Evolutionary conservation across 1,140 invertebrate genomes (phyloP), one percentile per base, ranked within the genome.

Genomic region (Drosophila prosaltans): DNA sequence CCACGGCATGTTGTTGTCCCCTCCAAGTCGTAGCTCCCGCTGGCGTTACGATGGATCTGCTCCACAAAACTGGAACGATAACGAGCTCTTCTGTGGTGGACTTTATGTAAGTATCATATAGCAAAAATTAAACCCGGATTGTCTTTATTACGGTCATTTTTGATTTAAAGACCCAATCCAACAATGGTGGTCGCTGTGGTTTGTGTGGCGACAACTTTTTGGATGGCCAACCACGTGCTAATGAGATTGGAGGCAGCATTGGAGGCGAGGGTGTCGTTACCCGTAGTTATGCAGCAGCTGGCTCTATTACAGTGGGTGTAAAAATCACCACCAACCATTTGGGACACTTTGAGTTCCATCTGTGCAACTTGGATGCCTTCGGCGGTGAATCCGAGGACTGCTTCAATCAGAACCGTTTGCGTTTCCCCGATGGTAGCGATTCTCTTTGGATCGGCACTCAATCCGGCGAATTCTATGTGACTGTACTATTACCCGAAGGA

Each of bases 1-100:
- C 39, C 96, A 97, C 92, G 96, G 96, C 8, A 94, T 95, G 92
- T 91, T 97, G 81, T 88, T 96, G 72, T 93, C 95, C 70, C 96
- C 96, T 0, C 93, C 95, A 3, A 94, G 94, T 62, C 93, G 96
- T 65, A 94, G 94, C 67, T 94, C 94, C 28, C 93, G 95, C 39
- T 96, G 95, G 95, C 93, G 95, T 62, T 93, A 93, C 60, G 94
- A 95, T 39, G 92, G 92, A 51, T 78, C 92, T 1, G 94, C 94
- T 1, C 93, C 94, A 0, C 65, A 72, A 1, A 95, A 96, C 90
- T 95, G 93, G 43, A 91, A 95, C 57, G 96, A 96, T 79, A 95
- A 95, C 77, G 93, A 94, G 61, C 92, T 95, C 39, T 96, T 93
- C 88, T 96, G 96, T 85, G 96, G 95, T 32, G 95, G 95, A 65